phyloP scores from a whole-genome alignment of 2,797 vertebrate genomes.

The Chaetodon trifasciatus region DNA sequence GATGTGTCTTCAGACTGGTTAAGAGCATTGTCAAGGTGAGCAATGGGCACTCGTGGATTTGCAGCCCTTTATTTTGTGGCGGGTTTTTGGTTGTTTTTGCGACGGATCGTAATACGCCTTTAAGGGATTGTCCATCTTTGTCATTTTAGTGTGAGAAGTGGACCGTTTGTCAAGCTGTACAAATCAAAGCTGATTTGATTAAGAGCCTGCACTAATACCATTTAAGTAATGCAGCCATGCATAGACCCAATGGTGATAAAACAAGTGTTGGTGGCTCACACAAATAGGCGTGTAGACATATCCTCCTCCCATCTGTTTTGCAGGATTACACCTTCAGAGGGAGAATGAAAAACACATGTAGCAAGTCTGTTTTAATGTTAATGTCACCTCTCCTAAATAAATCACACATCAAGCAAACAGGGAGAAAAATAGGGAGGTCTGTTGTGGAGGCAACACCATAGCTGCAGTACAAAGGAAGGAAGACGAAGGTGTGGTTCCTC shows the following conservation, averaged over 20 bases:
- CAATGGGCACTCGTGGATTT: conserved; percentile 8
- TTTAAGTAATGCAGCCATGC: conserved; percentile 38
- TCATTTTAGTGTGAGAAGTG: conserved; percentile 4
- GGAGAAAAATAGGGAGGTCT: background rate
- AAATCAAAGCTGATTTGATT: conserved; percentile 44
- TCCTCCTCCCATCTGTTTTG: conserved; percentile 54
- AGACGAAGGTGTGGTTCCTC: background rate
- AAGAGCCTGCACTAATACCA: conserved; percentile 21
- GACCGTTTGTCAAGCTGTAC: conserved; percentile 21
- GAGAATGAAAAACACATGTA: conserved; percentile 38
- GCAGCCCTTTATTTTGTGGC: conserved; percentile 6
- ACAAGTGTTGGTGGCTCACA: conserved; percentile 42
- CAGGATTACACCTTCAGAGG: conserved; percentile 39
- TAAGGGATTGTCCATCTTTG: conserved; percentile 27
- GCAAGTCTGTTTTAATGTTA: conserved; percentile 44
- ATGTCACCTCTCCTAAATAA: conserved; percentile 41
- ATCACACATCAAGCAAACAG: conserved; percentile 35
- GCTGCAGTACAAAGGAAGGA: background rate
- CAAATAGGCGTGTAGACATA: conserved; percentile 31
- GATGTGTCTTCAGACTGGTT: conserved; percentile 51
- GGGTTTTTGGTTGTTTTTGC: conserved; percentile 30
- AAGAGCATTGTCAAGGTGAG: conserved; percentile 57
- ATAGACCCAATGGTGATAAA: conserved; percentile 31
- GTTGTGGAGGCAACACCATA: background rate
- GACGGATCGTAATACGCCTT: conserved; percentile 27